A percentile compares a stretch with the other conserved stretches of the same genome.
Conservation (phyloP, 2,888 invertebrate species). For the Aleiodes testaceus region DNA sequence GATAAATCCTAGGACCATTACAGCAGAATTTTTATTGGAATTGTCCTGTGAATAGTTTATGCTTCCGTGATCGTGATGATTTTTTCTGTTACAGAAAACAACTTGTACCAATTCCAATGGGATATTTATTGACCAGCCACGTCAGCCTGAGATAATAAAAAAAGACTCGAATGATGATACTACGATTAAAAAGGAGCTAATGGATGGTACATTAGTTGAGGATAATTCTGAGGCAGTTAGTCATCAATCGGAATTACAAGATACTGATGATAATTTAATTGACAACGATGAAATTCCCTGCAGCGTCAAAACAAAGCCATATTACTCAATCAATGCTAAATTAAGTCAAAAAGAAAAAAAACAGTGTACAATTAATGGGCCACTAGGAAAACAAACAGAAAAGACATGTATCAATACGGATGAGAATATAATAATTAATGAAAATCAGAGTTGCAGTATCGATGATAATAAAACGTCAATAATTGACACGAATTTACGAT, state of each 20-base stretch:
- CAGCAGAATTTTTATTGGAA: background rate
- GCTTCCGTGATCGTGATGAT: background rate
- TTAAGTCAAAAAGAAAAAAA: conserved; percentile 64
- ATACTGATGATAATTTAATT: conserved; percentile 63
- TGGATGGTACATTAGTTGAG: conserved; percentile 51
- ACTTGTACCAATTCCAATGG: conserved; percentile 63
- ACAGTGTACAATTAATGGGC: conserved; percentile 39
- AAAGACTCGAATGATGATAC: conserved; percentile 32
- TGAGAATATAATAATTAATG: conserved; percentile 45
- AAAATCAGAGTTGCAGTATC: conserved; percentile 57
- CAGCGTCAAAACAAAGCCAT: conserved; percentile 71
- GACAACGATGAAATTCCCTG: conserved; percentile 65
- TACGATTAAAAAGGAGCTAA: conserved; percentile 57
- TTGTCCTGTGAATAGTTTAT: background rate
- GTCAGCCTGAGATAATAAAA: conserved; percentile 43
- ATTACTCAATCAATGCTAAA: conserved; percentile 71
- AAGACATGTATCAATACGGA: conserved; percentile 54
- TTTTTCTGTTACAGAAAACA: conserved; percentile 23
- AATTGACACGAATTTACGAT: conserved; percentile 49
- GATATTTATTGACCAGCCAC: conserved; percentile 49
- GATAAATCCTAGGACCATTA: background rate
- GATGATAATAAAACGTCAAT: conserved; percentile 65
- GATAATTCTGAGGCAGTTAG: conserved; percentile 51
- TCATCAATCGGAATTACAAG: conserved; percentile 45
- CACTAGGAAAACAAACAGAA: conserved; percentile 34